A percentile compares a stretch with the other conserved stretches of the same genome.
These are phyloP conservation scores for Epinephelus fuscoguttatus DNA, from an alignment of 2,113 vertebrate genomes.

Conservation along the genomic window DNA sequence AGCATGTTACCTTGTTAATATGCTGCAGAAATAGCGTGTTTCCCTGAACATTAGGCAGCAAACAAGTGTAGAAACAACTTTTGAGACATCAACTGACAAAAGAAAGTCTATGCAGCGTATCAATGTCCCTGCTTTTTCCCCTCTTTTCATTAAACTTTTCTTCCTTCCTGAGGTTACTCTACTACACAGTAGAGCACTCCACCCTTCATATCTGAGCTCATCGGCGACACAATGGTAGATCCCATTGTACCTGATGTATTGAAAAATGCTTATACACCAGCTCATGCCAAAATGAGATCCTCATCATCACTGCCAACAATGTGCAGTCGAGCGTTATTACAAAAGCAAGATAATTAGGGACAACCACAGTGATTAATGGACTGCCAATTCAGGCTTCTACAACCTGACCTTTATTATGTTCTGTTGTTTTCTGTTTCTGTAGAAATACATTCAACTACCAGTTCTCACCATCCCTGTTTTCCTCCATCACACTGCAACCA, in stretches of 20 bases:
- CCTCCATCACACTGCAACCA: neutral
- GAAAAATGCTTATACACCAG: neutral
- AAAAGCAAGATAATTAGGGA: slow-evolving; percentile 33
- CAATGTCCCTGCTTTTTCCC: neutral
- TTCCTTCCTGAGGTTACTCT: neutral
- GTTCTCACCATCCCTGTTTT: neutral
- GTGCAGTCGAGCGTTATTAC: neutral
- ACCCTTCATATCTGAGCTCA: neutral
- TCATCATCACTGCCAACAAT: neutral
- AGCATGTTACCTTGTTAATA: neutral
- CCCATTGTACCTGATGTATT: neutral
- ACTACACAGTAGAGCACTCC: neutral
- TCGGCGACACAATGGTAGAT: neutral
- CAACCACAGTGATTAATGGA: neutral
- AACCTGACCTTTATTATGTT: slow-evolving; percentile 5
- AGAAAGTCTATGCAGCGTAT: neutral
- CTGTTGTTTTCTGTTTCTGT: neutral
- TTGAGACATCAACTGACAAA: neutral
- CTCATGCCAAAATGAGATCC: neutral
- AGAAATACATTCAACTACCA: neutral
- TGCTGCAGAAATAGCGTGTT: neutral
- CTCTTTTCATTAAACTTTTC: neutral
- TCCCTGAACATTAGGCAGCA: neutral
- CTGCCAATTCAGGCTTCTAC: neutral
- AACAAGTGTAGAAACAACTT: neutral